Base-by-base conservation (phyloP, 2,888 invertebrate genomes). In the Eugnorisma glareosa region DNA sequence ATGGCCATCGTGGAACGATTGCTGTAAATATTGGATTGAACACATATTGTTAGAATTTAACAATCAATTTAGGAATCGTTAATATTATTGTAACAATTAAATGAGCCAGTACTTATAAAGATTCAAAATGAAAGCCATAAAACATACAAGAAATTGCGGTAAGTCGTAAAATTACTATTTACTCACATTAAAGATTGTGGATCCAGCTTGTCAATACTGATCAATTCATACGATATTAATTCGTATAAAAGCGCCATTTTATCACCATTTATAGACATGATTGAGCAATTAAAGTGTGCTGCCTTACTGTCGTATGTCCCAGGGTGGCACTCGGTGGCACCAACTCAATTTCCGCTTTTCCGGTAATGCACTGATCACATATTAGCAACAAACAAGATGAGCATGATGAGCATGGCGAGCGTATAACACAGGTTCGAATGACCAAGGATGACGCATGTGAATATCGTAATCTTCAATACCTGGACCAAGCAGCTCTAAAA, bases 241-340 rank as follows among this genome's bases (percentile, higher is more conserved):
- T 28, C 70, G 59, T 13, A 76, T 63, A 35, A 59, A 77, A 69
- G n/a, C 24, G 31, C 18, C 21, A 45, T 51, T 77, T 43, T 64
- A 71, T 64, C 1, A 63, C 57, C 28, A 8, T 69, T 64, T 43
- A 71, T 21, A 48, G 59, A 66, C 59, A 83, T 66, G 79, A 81
- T 69, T 61, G 54, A 73, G 66, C 54, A 73, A 83, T 79, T 73
- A 73, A 35, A 43, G 13, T n/a, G 24, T 28, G 24, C 24, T 57
- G 57, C 28, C 13, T 45, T 43, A 37, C 15, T n/a, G 31, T 59
- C 15, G 61, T 45, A 66, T 68, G 63, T 71, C 57, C 43, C 70
- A 51, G 59, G 24, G 71, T 57, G 40, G 35, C 68, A 66, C 82
- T 21, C 15, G 40, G 18, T 28, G 43, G 57, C 10, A 79, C 18